Evolutionary conservation across 64 coral and sea anemone genomes (phyloP), one percentile per base, ranked within the genome.

Genomic region (Astreopora myriophthalma): DNA sequence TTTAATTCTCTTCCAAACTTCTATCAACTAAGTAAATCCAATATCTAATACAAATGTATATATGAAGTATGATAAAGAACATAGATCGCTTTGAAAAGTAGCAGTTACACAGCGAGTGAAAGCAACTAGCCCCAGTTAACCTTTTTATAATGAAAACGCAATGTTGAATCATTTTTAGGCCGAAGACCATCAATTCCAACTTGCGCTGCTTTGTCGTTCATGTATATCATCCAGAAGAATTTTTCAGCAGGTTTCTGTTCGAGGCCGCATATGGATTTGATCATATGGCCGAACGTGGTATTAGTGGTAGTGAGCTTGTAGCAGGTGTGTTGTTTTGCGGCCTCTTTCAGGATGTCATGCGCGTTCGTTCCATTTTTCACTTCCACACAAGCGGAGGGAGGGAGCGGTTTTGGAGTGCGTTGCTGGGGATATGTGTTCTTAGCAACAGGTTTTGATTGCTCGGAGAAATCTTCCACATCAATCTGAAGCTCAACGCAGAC

Each of bases 101-200:
- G 40, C 40, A 32, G 28, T n/a, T 33, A 5, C 14, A 4, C 2
- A 29, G 13, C 13, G 5, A 30, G 14, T 30, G 1, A 39, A 25
- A 39, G 38, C 28, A 22, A 7, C 33, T 83, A 63, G 31, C 33
- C 52, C 79, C 79, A 83, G 25, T 83, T 23, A 22, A 83, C 8
- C 58, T 89, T 89, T 62, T 92, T 44, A 27, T 94, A 92, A 55
- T 95, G 87, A 68, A 98, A 98, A 67, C 61, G 92, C 61, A 98
- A 30, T 27, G 32, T 80, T 8, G 96, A 87, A 23, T 72, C 90
- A 48, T 92, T 9, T 39, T 78, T 35, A 38, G 96, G 96, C 22
- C 25, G 60, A 12, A 92, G 88, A 8, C 86, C 65, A 49, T 98
- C 96, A 7, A 98, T 70, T 3, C 96, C 96, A 48, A 82, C 72